Base-by-base conservation (phyloP, 2,888 invertebrate genomes). In the Tuberolachnus salignus region DNA sequence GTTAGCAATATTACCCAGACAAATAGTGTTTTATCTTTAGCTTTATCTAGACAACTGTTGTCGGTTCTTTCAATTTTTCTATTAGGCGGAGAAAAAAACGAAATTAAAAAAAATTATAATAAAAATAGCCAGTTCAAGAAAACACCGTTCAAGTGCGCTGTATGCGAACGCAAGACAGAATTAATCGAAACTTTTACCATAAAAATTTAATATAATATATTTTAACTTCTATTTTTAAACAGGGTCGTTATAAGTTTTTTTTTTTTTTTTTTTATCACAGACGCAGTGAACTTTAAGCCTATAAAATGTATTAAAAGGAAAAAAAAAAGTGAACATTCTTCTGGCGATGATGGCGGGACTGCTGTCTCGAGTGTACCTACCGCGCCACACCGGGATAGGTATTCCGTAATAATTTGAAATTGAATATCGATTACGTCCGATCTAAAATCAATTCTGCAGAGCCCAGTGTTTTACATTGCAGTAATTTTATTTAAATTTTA, bases 141-240 rank as follows among this genome's bases (percentile, higher is more conserved):
- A 34, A 34, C 34, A 34, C 34, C 16, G 16, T 59, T 26, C 34
- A 3, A 4, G 34, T 34, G 34, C 6, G 6, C 6, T 34, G 34
- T 34, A 34, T 34, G 6, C 34, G 3, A 4, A 34, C 34, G 16
- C 14, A 1, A 23, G 23, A 49, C 16, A 23, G 46, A 66, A 14
- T 66, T 46, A 49, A 66, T 49, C 49, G 66, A 66, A 66, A 66
- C 23, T 66, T 66, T 21, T n/a, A 66, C 46, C 16, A 49, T 66
- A 49, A 46, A 66, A 66, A 23, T 49, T 3, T 66, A 21, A 55
- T 55, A 21, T 46, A 61, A 42, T 61, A 61, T 49, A 19, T 66
- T 66, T 66, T 44, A 46, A n/a, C 9, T 46, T 21, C 3, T 21
- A 44, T 64, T 64, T 44, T 44, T 19, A 49, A n/a, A 66, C 66